Conservation (phyloP, 2,113 vertebrate species). For the Gnathonemus echidnorhynchus region DNA sequence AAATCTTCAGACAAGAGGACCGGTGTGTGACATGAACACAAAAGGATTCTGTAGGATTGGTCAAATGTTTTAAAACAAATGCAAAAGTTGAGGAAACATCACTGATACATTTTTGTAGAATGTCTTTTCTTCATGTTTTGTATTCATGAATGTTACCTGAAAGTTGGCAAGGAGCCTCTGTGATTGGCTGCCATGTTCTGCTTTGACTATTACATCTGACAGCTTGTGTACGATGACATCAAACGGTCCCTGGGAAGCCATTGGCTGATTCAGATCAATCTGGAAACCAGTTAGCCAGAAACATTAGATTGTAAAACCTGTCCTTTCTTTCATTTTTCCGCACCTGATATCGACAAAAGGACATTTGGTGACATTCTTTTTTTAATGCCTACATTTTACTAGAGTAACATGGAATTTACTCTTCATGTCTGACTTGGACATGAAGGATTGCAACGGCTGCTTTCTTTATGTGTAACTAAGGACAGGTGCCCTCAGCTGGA, state of each 20-base stretch:
- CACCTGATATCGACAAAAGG: neutral
- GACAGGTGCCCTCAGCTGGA: slow-evolving; percentile 26
- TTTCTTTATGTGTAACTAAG: neutral
- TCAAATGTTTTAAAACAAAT: neutral
- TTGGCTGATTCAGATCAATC: slow-evolving; percentile 54
- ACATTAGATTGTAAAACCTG: neutral
- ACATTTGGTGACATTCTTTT: neutral
- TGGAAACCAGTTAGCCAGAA: slow-evolving; percentile 23
- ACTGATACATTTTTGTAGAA: neutral
- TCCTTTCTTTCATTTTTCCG: neutral
- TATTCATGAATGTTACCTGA: slow-evolving; percentile 43
- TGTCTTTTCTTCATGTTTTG: neutral
- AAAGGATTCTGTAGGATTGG: neutral
- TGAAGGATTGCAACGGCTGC: neutral
- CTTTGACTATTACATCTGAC: slow-evolving; percentile 62
- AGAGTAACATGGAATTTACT: neutral
- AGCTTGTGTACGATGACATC: slow-evolving; percentile 64
- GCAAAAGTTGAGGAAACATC: neutral
- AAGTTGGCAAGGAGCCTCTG: slow-evolving; percentile 56
- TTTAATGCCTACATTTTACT: neutral
- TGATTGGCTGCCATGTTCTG: slow-evolving; percentile 53
- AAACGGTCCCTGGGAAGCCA: slow-evolving; percentile 60
- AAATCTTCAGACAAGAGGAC: neutral
- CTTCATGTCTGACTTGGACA: neutral
- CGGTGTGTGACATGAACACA: neutral